These are phyloP conservation scores for Rhingia campestris DNA, from an alignment of 2,888 invertebrate genomes.

Conservation along the genomic window DNA sequence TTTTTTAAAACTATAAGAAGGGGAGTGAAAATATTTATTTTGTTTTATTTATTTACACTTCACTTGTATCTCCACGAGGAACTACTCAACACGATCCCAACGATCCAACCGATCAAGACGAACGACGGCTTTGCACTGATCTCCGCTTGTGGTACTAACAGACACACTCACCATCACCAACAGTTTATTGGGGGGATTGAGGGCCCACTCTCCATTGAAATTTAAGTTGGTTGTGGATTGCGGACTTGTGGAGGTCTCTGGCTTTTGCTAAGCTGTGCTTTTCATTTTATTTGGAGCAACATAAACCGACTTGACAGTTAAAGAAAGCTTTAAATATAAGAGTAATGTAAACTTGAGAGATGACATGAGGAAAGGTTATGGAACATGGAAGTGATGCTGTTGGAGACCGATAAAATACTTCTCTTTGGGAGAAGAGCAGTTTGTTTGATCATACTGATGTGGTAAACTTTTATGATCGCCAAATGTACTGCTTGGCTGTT, in stretches of 20 bases:
- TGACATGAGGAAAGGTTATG: no score
- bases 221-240: constrained; percentile 7
- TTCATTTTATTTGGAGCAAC: constrained; percentile 27
- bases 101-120: constrained; percentile 63
- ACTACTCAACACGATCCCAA: constrained; percentile 5
- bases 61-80: constrained; percentile 3
- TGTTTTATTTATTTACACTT: constrained; percentile 5
- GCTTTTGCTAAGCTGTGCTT: constrained; percentile 30
- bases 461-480: neutral
- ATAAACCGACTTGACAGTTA: constrained; percentile 2
- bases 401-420: neutral
- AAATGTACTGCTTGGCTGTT: constrained; percentile 6
- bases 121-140: constrained; percentile 69
- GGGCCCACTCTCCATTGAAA: constrained; percentile 20
- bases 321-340: constrained; percentile 14
- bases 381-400: no score
- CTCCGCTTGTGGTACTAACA: constrained; percentile 41
- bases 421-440: constrained; percentile 24
- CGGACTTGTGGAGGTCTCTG: neutral
- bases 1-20: neutral
- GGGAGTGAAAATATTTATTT: constrained; percentile 9
- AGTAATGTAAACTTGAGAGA: no score
- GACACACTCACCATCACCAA: constrained; percentile 10
- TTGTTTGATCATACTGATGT: constrained; percentile 11
- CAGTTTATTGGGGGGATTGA: constrained; percentile 24